Evolutionary conservation across 2,113 vertebrate genomes (phyloP).

Genomic region (Anguilla japonica): DNA sequence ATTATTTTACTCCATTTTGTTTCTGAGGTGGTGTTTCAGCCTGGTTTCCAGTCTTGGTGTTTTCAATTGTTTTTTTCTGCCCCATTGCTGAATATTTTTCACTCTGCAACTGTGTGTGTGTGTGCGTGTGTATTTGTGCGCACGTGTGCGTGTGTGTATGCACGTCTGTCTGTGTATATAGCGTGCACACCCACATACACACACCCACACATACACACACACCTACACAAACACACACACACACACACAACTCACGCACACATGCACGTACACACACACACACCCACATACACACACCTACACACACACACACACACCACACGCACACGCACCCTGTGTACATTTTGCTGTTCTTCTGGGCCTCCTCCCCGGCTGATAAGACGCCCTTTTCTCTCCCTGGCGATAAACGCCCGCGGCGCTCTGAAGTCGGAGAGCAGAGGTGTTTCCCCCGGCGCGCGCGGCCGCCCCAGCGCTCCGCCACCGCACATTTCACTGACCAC

Average conservation of each 20-base stretch:
- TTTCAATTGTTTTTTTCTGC: constrained; percentile 69
- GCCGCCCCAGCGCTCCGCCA: constrained; percentile 67
- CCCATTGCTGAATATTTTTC: constrained; percentile 73
- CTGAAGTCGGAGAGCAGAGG: constrained; percentile 46
- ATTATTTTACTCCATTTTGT: constrained; percentile 29
- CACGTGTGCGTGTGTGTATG: too few species aligned
- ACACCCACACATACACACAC: too few species aligned
- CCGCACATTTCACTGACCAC: constrained; percentile 78
- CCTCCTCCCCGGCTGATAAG: constrained; percentile 53
- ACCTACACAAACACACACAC: too few species aligned
- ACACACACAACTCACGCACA: too few species aligned
- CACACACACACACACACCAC: too few species aligned
- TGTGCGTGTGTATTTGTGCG: too few species aligned
- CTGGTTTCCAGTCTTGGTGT: constrained; percentile 58
- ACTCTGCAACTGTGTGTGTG: constrained; percentile 7
- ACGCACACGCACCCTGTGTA: background rate
- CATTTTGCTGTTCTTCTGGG: constrained; percentile 6
- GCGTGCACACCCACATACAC: too few species aligned
- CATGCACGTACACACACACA: too few species aligned
- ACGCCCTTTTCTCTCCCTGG: constrained; percentile 43
- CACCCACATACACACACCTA: too few species aligned
- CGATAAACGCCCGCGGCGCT: constrained; percentile 48
- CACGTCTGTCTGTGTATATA: too few species aligned
- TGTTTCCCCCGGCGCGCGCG: constrained; percentile 49
- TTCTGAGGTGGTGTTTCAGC: constrained; percentile 55